Base-by-base conservation (phyloP, 2,113 vertebrate genomes). In the Mirza zaza region DNA sequence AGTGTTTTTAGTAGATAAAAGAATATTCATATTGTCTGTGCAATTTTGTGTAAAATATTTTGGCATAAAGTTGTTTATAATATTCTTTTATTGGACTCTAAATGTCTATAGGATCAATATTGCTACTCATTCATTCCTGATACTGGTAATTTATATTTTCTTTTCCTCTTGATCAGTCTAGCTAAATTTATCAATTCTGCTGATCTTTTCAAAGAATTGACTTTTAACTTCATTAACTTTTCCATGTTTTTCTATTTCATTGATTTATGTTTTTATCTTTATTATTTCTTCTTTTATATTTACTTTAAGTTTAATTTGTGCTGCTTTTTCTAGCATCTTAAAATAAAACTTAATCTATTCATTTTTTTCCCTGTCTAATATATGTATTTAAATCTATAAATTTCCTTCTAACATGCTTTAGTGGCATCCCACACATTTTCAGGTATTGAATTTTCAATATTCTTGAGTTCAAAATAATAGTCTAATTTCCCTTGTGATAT, bases 391-490 rank as follows among this genome's bases (percentile, higher is more conserved):
- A 57, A 48, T 85, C n/a, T 73, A 0, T 76, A 91, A 42, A 55
- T 79, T 90, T 55, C 29, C 48, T 85, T 70, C 50, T 77, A 70
- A 83, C 59, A 70, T 61, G 3, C 25, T 39, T 75, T 84, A n/a
- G 20, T 3, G 55, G 2, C 55, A 48, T 63, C 39, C 4, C 42
- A 77, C 20, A 70, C 52, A 48, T 86, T 92, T 91, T 94, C 14
- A 34, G 81, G 61, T 87, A 93, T 63, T 96, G 57, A 50, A 36
- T 95, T 82, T 96, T 96, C 52, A 82, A 1, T 87, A 55, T n/a
- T 3, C 5, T 79, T 94, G 48, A 70, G 4, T 63, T 89, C 75
- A 85, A 86, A 96, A 77, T 88, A 50, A 50, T 80, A 76, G 67
- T 94, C n/a, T 84, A 23, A 77, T 92, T 88, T 90, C 6, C 27